Conservation (phyloP, 2,888 invertebrate genomes). For the Drosophila gaucha region DNA sequence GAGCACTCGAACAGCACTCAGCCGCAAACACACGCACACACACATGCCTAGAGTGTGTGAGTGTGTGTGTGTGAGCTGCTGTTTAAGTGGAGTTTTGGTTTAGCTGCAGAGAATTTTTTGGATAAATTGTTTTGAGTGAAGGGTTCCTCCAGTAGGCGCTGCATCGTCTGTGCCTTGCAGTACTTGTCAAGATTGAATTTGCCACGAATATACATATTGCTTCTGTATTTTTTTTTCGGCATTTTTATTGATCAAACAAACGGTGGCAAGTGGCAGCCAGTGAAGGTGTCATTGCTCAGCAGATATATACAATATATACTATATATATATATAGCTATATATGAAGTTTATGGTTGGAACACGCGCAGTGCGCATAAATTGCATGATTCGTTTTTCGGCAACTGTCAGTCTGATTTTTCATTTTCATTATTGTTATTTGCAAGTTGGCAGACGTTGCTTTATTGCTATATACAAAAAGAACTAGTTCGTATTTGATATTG, state of each 20-base stretch:
- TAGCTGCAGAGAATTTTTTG: slow-evolving; percentile 50
- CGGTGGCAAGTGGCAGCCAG: slow-evolving; percentile 75
- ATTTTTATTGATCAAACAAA: slow-evolving; percentile 83
- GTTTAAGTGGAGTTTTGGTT: slow-evolving; percentile 73
- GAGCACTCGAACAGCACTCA: slow-evolving; percentile 79
- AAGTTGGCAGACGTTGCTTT: slow-evolving; percentile 44
- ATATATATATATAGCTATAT: slow-evolving; percentile 2
- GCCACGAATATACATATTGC: slow-evolving; percentile 55
- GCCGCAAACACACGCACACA: slow-evolving; percentile 68
- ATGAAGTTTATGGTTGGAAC: slow-evolving; percentile 17
- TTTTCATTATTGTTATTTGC: slow-evolving; percentile 62
- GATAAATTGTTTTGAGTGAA: slow-evolving; percentile 47
- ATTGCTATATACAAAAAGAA: slow-evolving; percentile 17
- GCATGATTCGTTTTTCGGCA: slow-evolving; percentile 75
- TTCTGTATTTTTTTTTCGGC: slow-evolving; percentile 52
- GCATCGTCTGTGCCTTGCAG: slow-evolving; percentile 69
- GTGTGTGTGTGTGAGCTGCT: slow-evolving; percentile 55
- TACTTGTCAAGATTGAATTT: slow-evolving; percentile 81
- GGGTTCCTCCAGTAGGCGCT: slow-evolving; percentile 16
- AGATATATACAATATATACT: slow-evolving; percentile 15
- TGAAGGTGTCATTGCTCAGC: slow-evolving; percentile 74
- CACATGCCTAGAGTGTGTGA: slow-evolving; percentile 38
- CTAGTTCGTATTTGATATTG: not conserved
- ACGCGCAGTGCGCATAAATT: slow-evolving; percentile 77
- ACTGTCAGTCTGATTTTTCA: slow-evolving; percentile 69